phyloP scores from a whole-genome alignment of 2,113 vertebrate genomes.

The Patagioenas fasciata region DNA sequence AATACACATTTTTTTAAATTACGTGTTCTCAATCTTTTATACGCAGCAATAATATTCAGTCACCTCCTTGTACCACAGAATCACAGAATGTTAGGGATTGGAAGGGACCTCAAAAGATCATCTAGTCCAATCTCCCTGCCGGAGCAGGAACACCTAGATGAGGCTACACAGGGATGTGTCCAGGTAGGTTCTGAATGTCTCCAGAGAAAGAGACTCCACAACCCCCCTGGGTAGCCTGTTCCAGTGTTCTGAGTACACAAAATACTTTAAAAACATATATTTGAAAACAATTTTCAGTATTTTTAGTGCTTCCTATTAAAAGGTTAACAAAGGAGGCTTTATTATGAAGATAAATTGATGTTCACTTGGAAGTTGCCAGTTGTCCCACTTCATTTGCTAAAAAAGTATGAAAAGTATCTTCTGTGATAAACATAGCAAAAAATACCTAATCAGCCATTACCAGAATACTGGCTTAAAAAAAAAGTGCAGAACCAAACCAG shows the following conservation, averaged over 20 bases:
- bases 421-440: neutral
- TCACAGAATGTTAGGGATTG: too few relatives aligned
- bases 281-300: neutral
- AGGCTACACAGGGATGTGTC: too few relatives aligned
- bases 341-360: neutral
- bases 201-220: too few relatives aligned
- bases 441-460: neutral
- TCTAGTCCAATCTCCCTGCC: too few relatives aligned
- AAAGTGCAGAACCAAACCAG: neutral
- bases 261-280: neutral
- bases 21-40: neutral
- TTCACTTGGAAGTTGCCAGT: neutral
- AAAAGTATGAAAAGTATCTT: neutral
- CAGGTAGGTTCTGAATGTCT: too few relatives aligned
- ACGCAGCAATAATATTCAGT: neutral
- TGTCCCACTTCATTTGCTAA: neutral
- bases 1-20: neutral
- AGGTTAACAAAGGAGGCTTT: neutral
- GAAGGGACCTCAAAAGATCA: too few relatives aligned
- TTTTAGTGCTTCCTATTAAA: neutral
- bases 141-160: too few relatives aligned
- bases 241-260: neutral
- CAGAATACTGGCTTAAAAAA: neutral
- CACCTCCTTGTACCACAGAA: neutral
- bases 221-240: too few relatives aligned